Evolutionary conservation across 2,797 vertebrate genomes (phyloP).

Genomic region (Fundulus diaphanus): DNA sequence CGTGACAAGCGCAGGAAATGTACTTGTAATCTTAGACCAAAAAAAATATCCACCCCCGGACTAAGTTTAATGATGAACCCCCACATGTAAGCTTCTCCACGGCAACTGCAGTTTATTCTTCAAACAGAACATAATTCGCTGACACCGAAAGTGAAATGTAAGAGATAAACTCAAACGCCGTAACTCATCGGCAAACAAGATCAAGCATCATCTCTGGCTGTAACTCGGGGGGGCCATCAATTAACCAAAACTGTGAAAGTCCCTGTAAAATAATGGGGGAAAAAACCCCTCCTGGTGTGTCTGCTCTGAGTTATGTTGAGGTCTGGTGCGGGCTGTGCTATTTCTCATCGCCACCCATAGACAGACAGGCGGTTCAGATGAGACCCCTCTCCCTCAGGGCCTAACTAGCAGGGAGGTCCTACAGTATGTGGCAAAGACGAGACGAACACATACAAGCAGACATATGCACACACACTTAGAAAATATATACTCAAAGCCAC

Average conservation of each 20-base stretch:
- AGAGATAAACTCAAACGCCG: slow-evolving; percentile 23
- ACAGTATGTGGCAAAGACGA: slow-evolving; percentile 51
- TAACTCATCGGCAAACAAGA: slow-evolving; percentile 17
- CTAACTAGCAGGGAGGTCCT: slow-evolving; percentile 70
- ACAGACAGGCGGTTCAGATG: slow-evolving; percentile 60
- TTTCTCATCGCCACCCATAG: slow-evolving; percentile 63
- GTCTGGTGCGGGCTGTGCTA: slow-evolving; percentile 58
- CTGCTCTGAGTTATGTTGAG: slow-evolving; percentile 59
- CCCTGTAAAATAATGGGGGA: slow-evolving; percentile 41
- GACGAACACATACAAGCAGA: slow-evolving; percentile 63
- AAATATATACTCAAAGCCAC: slow-evolving; percentile 65
- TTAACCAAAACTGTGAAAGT: slow-evolving; percentile 55
- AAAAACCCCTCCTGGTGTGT: slow-evolving; percentile 12
- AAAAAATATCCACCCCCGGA: not conserved
- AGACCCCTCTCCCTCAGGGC: slow-evolving; percentile 64
- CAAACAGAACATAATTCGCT: not conserved
- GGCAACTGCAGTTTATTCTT: not conserved
- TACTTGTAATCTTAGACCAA: not conserved
- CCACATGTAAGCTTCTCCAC: not conserved
- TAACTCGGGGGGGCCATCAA: slow-evolving; percentile 45
- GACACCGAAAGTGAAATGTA: not conserved
- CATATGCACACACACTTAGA: slow-evolving; percentile 58
- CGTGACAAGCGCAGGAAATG: not conserved
- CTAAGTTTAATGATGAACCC: not conserved
- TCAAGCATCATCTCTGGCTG: slow-evolving; percentile 37